Evolutionary conservation across 37 sponge, comb jelly and placozoan species (phyloP).

Genomic region (Spongia lamella): DNA sequence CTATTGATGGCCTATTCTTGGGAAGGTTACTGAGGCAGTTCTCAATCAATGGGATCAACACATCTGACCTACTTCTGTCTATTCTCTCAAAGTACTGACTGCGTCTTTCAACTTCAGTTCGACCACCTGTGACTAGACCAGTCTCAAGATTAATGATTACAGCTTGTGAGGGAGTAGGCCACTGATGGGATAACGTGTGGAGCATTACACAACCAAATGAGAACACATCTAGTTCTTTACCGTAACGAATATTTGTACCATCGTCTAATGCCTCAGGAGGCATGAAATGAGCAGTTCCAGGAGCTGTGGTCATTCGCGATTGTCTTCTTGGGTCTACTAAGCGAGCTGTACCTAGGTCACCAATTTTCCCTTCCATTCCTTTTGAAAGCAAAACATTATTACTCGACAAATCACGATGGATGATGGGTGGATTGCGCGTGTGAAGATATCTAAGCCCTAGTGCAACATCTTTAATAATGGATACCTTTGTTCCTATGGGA

Average conservation of each 20-base stretch:
- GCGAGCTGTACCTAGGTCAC: conserved; percentile 30
- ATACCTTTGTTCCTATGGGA: conserved; percentile 9
- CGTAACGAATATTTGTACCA: background rate
- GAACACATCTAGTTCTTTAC: conserved; percentile 15
- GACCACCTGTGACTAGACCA: no score
- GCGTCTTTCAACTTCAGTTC: no score
- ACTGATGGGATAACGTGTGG: conserved; percentile 10
- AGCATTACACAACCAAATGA: conserved; percentile 25
- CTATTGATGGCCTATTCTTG: no score
- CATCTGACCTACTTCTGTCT: no score
- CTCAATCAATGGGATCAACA: no score
- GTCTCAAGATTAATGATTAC: no score
- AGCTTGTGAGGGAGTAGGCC: conserved; percentile 1
- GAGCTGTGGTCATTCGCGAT: background rate
- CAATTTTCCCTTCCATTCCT: conserved; percentile 18
- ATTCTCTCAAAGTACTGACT: no score
- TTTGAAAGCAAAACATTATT: conserved; percentile 28
- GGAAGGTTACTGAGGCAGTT: no score
- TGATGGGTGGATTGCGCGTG: conserved; percentile 20
- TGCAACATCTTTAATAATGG: conserved; percentile 24
- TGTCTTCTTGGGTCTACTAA: conserved; percentile 1
- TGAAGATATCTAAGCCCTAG: conserved; percentile 28
- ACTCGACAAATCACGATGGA: conserved; percentile 29
- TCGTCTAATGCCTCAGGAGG: conserved; percentile 19
- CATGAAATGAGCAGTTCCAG: conserved; percentile 30